phyloP scores from a whole-genome alignment of 1,140 invertebrate species.

The Drosophila lini region DNA sequence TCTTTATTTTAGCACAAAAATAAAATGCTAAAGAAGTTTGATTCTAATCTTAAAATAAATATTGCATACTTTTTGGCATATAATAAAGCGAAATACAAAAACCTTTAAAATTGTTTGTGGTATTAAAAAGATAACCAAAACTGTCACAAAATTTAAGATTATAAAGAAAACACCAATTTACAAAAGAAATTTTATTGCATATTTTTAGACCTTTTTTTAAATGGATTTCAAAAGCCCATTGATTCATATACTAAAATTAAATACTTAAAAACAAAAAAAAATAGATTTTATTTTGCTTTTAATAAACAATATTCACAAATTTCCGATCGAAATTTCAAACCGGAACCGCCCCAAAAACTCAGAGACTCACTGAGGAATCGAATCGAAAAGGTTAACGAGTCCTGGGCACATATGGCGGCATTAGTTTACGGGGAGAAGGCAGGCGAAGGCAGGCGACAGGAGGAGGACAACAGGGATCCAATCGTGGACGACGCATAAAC shows the following conservation, averaged over 20 bases:
- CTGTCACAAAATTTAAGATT: neutral
- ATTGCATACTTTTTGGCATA: neutral
- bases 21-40: too few relatives aligned
- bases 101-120: too few relatives aligned
- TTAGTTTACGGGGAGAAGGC: constrained; percentile 51
- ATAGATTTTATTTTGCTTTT: too few relatives aligned
- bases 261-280: too few relatives aligned
- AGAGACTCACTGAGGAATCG: constrained; percentile 39
- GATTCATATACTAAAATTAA: too few relatives aligned
- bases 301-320: neutral
- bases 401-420: constrained; percentile 77
- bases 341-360: constrained; percentile 26
- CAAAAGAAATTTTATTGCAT: neutral
- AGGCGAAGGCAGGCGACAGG: neutral
- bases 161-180: neutral
- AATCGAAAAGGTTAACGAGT: constrained; percentile 80
- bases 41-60: too few relatives aligned
- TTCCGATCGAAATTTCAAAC: neutral
- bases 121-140: too few relatives aligned
- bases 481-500: constrained; percentile 66
- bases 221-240: neutral
- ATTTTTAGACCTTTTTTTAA: neutral
- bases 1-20: too few relatives aligned
- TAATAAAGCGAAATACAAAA: too few relatives aligned
- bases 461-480: constrained; percentile 15